Evolutionary conservation across 2,888 invertebrate genomes (phyloP), one percentile per base, ranked within the genome.

Genomic region (Acronicta aceris): DNA sequence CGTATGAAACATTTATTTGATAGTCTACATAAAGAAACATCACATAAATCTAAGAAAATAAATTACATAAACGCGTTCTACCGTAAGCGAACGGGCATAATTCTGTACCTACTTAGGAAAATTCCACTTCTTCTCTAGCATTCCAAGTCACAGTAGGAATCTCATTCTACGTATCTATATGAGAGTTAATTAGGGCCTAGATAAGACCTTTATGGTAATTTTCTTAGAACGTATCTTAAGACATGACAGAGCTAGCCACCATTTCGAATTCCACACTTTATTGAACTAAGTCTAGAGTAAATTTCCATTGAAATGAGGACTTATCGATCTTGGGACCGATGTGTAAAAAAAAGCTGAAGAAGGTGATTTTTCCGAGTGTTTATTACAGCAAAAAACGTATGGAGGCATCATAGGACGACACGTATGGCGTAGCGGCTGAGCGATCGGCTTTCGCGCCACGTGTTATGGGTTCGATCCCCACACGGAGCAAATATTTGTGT

Each of bases 211-310:
- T 13, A 48, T 36, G 33, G 16, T 33, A 48, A 48, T 48, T 33
- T 17, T 15, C 15, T n/a, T 9, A 1, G 8, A 27, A 47, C 12
- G 15, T 15, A 46, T 47, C 47, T 33, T 10, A 16, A 16, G 5
- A 5, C 2, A 15, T 30, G 16, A n/a, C 46, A 25, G 30, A 12
- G 10, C 21, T 21, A 21, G 21, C 21, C 21, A 53, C 48, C 36
- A 13, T 40, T 48, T 10, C 1, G 13, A 48, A 53, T 48, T 63
- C 25, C 43, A 63, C 42, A 38, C 16, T 21, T 43, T 53, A 40
- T 47, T n/a, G 13, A 47, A 30, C 47, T 46, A n/a, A n/a, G 17
- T 36, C 46, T 16, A 43, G 15, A 6, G 10, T 27, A 47, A 12
- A 12, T 43, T 53, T 53, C 10, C n/a, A 62, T 15, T 38, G 17